Evolutionary conservation across 2,797 vertebrate genomes (phyloP), one percentile per base, ranked within the genome.

Genomic region (Picus viridis): DNA sequence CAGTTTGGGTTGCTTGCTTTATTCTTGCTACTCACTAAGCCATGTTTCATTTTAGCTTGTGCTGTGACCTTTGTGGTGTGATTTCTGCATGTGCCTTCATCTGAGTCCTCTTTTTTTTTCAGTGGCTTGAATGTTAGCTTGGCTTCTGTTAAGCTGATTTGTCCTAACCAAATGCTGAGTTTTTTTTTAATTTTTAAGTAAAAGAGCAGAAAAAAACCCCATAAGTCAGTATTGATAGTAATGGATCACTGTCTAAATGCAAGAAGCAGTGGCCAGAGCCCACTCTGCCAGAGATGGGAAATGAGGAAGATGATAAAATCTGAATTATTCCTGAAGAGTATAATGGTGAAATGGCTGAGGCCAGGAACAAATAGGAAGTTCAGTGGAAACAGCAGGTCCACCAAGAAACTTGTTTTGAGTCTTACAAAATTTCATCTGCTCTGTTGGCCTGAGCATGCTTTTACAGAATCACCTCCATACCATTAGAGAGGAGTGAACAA

Each of bases 21-120:
- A 23, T 78, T 80, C 82, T 65, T 81, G 63, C 73, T n/a, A 13
- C 56, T 90, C 9, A 5, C 62, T 67, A 78, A 91, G 57, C 80
- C 29, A 1, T 34, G 57, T 65, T 94, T 87, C 76, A 29, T 63
- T 95, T 82, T 75, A 69, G 78, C 84, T 86, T 57, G 19, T 45
- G 73, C 81, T 73, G 64, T 43, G 80, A 86, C 88, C 90, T 83
- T 92, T 41, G 49, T 93, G 49, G 30, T 73, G 51, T 61, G 64
- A 70, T 57, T 90, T 83, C 76, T 86, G 36, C 26, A 34, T 19
- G 18, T 92, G 89, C 94, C 56, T 43, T 94, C 83, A 94, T 6
- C 73, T 10, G 8, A 89, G 54, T 79, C 64, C 45, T 86, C 43
- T 61, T n/a, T 6, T 59, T 64, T 91, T 65, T 85, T 67, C 36